These are phyloP conservation scores for Lipotes vexillifer DNA, from an alignment of 2,113 vertebrate genomes.

Conservation along the genomic window DNA sequence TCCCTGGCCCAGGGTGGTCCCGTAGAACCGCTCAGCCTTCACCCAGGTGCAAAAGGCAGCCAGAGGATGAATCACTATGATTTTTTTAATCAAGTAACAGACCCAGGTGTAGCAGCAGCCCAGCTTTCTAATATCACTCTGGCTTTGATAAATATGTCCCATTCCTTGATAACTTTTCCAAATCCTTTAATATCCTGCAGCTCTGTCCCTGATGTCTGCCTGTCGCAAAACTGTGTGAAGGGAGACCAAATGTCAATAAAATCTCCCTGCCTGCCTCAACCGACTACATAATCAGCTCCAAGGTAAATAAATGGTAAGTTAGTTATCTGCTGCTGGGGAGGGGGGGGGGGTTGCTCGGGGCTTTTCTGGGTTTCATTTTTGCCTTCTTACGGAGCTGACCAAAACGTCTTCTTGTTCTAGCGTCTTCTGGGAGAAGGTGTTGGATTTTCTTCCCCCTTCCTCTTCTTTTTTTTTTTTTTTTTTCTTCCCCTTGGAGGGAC, in stretches of 20 bases:
- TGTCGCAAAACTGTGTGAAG: slow-evolving; percentile 75
- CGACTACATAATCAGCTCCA: slow-evolving; percentile 69
- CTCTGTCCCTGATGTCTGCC: slow-evolving; percentile 63
- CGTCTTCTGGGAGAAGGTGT: background rate
- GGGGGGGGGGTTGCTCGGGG: slow-evolving; percentile 24
- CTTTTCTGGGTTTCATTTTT: slow-evolving; percentile 18
- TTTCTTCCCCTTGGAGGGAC: slow-evolving; percentile 29
- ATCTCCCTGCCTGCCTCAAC: slow-evolving; percentile 64
- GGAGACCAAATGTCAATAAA: slow-evolving; percentile 79
- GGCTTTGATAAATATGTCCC: slow-evolving; percentile 82
- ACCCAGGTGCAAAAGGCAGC: slow-evolving; percentile 63
- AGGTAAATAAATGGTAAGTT: slow-evolving; percentile 67
- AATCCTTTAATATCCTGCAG: slow-evolving; percentile 79
- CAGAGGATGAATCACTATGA: slow-evolving; percentile 76
- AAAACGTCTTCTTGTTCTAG: slow-evolving; percentile 8
- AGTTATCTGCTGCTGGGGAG: slow-evolving; percentile 40
- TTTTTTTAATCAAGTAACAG: slow-evolving; percentile 81
- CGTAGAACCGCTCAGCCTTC: slow-evolving; percentile 56
- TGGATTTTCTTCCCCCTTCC: background rate
- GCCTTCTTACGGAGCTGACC: slow-evolving; percentile 32
- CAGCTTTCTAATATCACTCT: slow-evolving; percentile 76
- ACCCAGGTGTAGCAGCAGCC: slow-evolving; percentile 65
- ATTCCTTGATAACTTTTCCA: slow-evolving; percentile 80
- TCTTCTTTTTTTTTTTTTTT: background rate
- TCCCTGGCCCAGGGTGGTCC: slow-evolving; percentile 58